Evolutionary conservation across 2,113 vertebrate species (phyloP).

Genomic region (Actenoides hombroni): DNA sequence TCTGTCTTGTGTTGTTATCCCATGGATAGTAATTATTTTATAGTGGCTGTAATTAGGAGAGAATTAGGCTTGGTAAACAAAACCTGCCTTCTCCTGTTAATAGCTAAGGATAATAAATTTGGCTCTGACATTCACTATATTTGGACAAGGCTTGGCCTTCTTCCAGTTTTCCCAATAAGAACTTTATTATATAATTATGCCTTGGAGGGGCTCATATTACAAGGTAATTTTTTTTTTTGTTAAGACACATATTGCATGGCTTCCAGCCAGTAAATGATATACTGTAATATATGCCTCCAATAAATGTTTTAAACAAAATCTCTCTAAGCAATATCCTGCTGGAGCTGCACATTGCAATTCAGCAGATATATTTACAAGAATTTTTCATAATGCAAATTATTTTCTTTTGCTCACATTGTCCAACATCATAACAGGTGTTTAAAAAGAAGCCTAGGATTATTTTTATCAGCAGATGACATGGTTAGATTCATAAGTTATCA

Average conservation of each 20-base stretch:
- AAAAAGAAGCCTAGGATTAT: constrained; percentile 45
- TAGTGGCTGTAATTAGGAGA: constrained; percentile 93
- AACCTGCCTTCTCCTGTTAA: constrained; percentile 94
- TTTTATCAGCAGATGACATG: constrained; percentile 54
- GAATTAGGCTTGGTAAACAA: constrained; percentile 98
- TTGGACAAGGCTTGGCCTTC: constrained; percentile 90
- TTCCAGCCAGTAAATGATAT: constrained; percentile 83
- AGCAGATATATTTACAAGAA: constrained; percentile 76
- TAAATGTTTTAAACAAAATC: constrained; percentile 83
- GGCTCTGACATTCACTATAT: constrained; percentile 88
- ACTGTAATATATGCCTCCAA: constrained; percentile 84
- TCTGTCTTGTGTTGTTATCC: constrained; percentile 86
- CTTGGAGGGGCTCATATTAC: constrained; percentile 83
- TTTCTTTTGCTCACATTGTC: constrained; percentile 59
- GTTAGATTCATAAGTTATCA: constrained; percentile 36
- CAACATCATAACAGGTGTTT: constrained; percentile 48
- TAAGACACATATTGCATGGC: constrained; percentile 86
- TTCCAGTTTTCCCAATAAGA: constrained; percentile 88
- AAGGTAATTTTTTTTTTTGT: constrained; percentile 80
- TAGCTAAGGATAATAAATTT: constrained; percentile 93
- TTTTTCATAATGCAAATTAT: constrained; percentile 75
- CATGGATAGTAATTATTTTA: constrained; percentile 98
- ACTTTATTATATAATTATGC: constrained; percentile 89
- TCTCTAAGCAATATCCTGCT: constrained; percentile 77
- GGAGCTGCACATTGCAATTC: constrained; percentile 57